Evolutionary conservation across 1,140 invertebrate genomes (phyloP).

Genomic region (Anastrepha obliqua): DNA sequence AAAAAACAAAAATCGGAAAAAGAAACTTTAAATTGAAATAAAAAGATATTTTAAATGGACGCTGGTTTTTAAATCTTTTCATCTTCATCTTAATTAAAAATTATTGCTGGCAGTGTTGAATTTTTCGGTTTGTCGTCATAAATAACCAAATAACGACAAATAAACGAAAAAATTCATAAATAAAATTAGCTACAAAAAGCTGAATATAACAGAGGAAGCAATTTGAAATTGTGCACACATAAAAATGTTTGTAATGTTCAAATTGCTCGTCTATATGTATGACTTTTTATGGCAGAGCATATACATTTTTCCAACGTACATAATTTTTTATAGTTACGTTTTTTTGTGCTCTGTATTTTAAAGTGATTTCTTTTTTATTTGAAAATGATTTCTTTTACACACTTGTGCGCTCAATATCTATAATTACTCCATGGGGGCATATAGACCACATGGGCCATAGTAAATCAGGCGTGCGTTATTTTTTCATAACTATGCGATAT

Average conservation of each 20-base stretch:
- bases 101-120: conserved; percentile 43
- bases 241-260: neutral
- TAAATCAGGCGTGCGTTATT: conserved; percentile 10
- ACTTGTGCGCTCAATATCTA: conserved; percentile 29
- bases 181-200: neutral
- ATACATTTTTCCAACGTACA: no score
- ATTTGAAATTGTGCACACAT: neutral
- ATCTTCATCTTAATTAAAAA: conserved; percentile 52
- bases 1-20: neutral
- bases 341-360: neutral
- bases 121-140: conserved; percentile 38
- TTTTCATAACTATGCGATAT: neutral
- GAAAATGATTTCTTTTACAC: conserved; percentile 6
- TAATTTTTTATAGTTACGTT: neutral
- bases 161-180: neutral
- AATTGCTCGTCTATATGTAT: no score
- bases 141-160: conserved; percentile 34
- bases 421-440: conserved; percentile 22
- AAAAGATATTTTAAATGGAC: neutral
- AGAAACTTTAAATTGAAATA: neutral
- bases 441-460: neutral
- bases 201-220: conserved; percentile 11
- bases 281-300: no score
- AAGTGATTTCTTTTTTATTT: neutral
- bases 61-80: conserved; percentile 38